Conservation (phyloP, 2,797 vertebrate species). For the Parauchenoglanis punctatus region DNA sequence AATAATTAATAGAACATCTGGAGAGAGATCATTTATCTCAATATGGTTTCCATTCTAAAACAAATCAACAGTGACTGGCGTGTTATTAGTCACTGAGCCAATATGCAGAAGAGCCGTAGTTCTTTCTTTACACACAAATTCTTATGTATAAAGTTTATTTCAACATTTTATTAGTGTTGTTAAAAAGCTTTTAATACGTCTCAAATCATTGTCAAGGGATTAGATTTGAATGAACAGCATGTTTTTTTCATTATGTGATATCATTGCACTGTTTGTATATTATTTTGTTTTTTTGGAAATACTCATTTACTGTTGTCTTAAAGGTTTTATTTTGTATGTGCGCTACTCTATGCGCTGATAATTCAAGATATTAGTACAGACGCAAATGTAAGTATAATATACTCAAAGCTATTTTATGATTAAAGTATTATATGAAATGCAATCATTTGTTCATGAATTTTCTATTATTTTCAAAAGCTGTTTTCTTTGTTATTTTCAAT, state of each 20-base stretch:
- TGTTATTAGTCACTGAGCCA: not conserved
- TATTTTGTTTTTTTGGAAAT: not conserved
- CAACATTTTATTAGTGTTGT: not conserved
- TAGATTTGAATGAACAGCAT: not conserved
- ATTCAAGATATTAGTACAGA: not conserved
- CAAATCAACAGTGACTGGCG: not conserved
- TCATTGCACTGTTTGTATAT: not conserved
- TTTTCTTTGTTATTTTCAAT: not conserved
- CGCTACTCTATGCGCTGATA: not conserved
- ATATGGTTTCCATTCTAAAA: constrained; percentile 13
- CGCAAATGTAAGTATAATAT: not conserved
- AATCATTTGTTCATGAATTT: not conserved
- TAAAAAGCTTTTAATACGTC: not conserved
- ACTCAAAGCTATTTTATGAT: not conserved
- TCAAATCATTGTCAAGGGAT: not conserved
- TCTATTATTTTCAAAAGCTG: not conserved
- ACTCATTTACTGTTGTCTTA: not conserved
- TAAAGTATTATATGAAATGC: not conserved
- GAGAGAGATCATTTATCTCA: constrained; percentile 20
- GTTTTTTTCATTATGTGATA: not conserved
- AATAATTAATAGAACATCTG: constrained; percentile 31
- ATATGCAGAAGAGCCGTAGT: not conserved
- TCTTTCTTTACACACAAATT: not conserved
- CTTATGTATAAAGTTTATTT: not conserved
- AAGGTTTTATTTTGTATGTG: not conserved